These are phyloP conservation scores for Prionace glauca DNA, from an alignment of 2,797 vertebrate species.

Conservation along the genomic window DNA sequence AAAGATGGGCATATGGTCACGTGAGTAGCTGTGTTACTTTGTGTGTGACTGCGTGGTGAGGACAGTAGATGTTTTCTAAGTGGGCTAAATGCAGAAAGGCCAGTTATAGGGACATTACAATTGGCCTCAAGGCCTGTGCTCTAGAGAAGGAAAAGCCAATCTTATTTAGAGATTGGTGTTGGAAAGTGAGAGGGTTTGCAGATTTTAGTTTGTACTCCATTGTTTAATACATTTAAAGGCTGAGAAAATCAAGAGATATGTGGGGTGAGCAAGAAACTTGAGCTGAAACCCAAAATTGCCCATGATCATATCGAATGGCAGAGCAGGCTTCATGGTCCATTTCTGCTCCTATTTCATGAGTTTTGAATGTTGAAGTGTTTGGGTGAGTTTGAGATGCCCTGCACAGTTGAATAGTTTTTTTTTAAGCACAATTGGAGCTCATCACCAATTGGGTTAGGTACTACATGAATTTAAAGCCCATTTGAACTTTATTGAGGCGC, in stretches of 20 bases:
- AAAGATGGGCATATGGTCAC: not conserved
- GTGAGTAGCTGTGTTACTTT: not conserved
- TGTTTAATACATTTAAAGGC: too few relatives aligned
- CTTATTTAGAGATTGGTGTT: not conserved
- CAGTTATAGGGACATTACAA: not conserved
- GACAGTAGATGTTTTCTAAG: not conserved
- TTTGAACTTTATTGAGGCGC: not conserved
- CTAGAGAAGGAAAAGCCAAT: not conserved
- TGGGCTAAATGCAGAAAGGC: not conserved
- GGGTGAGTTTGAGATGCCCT: not conserved
- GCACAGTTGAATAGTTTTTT: not conserved
- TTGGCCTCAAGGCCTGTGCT: not conserved
- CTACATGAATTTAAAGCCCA: not conserved
- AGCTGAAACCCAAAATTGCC: too few relatives aligned
- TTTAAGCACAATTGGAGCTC: not conserved
- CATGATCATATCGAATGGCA: too few relatives aligned
- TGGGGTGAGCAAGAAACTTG: too few relatives aligned
- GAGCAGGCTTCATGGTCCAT: too few relatives aligned
- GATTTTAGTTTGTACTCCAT: not conserved
- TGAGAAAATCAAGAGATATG: too few relatives aligned
- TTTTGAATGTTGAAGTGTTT: not conserved
- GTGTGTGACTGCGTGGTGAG: not conserved
- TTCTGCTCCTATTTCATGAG: too few relatives aligned
- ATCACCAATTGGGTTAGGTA: not conserved
- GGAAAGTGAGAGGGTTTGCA: not conserved